phyloP scores from a whole-genome alignment of 2,888 invertebrate species.

The Anarsia innoxiella region DNA sequence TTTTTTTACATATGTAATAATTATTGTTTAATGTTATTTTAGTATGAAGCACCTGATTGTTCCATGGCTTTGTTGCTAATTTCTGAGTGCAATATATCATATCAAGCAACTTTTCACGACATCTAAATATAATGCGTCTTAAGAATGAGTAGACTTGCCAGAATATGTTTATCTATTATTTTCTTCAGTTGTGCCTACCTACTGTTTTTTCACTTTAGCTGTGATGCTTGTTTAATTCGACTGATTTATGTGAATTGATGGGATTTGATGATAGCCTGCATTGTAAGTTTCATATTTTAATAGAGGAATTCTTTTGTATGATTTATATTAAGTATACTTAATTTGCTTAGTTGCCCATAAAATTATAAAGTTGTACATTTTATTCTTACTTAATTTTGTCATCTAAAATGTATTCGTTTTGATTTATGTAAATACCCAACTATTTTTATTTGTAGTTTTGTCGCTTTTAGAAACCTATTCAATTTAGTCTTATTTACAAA shows the following conservation, averaged over 20 bases:
- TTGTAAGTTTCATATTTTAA: constrained; percentile 33
- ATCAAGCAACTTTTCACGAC: too few relatives aligned
- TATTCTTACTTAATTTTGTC: constrained; percentile 51
- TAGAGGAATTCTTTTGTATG: constrained; percentile 30
- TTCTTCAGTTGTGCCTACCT: too few relatives aligned
- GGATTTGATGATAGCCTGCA: constrained; percentile 37
- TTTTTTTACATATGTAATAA: too few relatives aligned
- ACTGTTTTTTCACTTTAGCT: constrained; percentile 34
- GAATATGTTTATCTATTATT: too few relatives aligned
- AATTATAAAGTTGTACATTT: constrained; percentile 67
- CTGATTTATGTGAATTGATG: constrained; percentile 45
- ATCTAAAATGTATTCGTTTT: constrained; percentile 45
- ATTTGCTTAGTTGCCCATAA: too few relatives aligned
- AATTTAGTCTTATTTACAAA: constrained; percentile 69
- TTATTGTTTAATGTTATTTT: too few relatives aligned
- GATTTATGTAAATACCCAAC: constrained; percentile 64
- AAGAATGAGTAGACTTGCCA: too few relatives aligned
- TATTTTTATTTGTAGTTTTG: constrained; percentile 59
- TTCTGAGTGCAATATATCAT: too few relatives aligned
- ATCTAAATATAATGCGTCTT: too few relatives aligned
- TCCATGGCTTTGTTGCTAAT: too few relatives aligned
- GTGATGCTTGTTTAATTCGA: constrained; percentile 45
- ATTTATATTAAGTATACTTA: too few relatives aligned
- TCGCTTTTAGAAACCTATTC: constrained; percentile 54
- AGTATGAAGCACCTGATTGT: too few relatives aligned